Percentiles rank a stretch among this genome's conserved stretches.
Conservation (phyloP, 2,113 vertebrate genomes). For the Cyanoramphus novaezelandiae region DNA sequence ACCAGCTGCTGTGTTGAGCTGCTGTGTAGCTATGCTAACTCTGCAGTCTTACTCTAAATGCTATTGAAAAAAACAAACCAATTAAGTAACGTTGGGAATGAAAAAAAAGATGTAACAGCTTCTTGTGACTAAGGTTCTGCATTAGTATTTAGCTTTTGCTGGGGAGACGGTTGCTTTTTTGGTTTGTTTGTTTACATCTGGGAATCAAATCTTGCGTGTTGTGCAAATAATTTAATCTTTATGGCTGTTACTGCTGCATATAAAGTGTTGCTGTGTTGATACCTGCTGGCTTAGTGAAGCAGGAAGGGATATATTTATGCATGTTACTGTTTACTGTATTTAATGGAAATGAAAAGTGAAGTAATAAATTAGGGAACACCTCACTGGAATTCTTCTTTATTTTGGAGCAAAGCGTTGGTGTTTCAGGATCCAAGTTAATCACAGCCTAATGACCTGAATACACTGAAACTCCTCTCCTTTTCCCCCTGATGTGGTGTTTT, state of each 20-base stretch:
- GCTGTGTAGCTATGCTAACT: background rate
- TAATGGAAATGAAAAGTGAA: conserved; percentile 69
- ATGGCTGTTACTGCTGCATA: conserved; percentile 33
- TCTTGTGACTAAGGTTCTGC: background rate
- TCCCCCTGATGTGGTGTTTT: background rate
- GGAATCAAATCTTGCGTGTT: conserved; percentile 26
- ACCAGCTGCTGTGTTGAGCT: background rate
- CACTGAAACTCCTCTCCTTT: background rate
- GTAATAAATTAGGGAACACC: conserved; percentile 48
- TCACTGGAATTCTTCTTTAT: background rate
- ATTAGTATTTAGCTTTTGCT: conserved; percentile 6
- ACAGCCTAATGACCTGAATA: background rate
- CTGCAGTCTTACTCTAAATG: conserved; percentile 3
- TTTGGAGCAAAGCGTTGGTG: conserved; percentile 40
- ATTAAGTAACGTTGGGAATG: conserved; percentile 52
- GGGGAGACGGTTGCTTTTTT: background rate
- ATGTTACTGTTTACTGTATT: conserved; percentile 20
- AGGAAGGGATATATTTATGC: background rate
- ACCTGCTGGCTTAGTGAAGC: background rate
- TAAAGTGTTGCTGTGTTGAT: conserved; percentile 18
- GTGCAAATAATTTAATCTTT: conserved; percentile 56
- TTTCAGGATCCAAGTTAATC: conserved; percentile 10
- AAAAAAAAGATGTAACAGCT: conserved; percentile 52
- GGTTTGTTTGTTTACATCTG: conserved; percentile 31
- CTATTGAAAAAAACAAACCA: conserved; percentile 56